phyloP scores from a whole-genome alignment of 1,140 invertebrate genomes.

The Drosophila pandora region DNA sequence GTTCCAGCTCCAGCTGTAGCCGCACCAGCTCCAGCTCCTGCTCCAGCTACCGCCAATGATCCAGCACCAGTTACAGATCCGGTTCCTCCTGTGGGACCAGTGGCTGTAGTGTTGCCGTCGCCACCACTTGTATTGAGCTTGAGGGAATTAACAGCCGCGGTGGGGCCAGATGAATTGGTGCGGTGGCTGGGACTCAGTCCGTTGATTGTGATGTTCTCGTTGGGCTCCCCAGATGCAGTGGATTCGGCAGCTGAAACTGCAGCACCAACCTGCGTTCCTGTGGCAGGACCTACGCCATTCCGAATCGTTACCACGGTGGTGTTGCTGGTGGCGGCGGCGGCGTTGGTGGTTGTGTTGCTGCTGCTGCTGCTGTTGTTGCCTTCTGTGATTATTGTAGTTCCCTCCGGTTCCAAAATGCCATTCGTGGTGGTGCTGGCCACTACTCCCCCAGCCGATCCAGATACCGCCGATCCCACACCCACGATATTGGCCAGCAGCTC shows the following conservation, averaged over 20 bases:
- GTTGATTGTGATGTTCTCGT: constrained; percentile 82
- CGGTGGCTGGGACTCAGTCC: constrained; percentile 66
- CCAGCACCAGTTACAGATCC: constrained; percentile 28
- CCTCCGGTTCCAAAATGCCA: constrained; percentile 38
- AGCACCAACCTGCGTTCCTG: constrained; percentile 12
- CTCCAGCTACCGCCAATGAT: constrained; percentile 54
- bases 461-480: constrained; percentile 44
- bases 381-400: constrained; percentile 62
- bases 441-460: constrained; percentile 35
- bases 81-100: constrained; percentile 8
- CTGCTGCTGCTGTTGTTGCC: neutral
- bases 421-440: constrained; percentile 20
- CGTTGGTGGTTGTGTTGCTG: constrained; percentile 48
- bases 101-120: constrained; percentile 20
- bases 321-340: constrained; percentile 47
- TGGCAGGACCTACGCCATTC: constrained; percentile 44
- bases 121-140: constrained; percentile 41
- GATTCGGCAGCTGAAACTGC: constrained; percentile 5
- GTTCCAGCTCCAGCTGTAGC: constrained; percentile 5
- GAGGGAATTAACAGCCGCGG: constrained; percentile 9
- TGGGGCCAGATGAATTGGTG: constrained; percentile 21
- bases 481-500: constrained; percentile 83
- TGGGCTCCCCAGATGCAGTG: constrained; percentile 53
- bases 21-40: constrained; percentile 31
- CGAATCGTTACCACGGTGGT: constrained; percentile 71